Percentiles rank a stretch among this genome's conserved stretches.
Evolutionary conservation across 2,797 vertebrate species (phyloP).

Genomic region (Lophius americanus): DNA sequence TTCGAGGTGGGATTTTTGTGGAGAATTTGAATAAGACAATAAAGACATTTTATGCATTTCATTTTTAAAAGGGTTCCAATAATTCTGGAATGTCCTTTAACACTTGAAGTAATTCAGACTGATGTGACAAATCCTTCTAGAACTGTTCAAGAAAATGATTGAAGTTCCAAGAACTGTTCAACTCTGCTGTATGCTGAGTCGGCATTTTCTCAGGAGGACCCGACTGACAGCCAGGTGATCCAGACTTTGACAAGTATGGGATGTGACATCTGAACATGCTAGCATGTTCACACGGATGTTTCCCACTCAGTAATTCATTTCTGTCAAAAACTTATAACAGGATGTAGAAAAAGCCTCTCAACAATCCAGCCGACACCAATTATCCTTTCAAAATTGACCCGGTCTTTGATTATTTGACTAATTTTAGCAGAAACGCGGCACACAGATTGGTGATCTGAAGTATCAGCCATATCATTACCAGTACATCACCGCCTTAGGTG

Average conservation of each 20-base stretch:
- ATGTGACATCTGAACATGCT: neutral
- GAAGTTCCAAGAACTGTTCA: too few species aligned
- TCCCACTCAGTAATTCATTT: slow-evolving; percentile 5
- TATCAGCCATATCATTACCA: neutral
- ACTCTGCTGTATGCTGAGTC: neutral
- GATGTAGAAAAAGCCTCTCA: slow-evolving; percentile 14
- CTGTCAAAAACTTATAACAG: neutral
- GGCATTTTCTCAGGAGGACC: too few species aligned
- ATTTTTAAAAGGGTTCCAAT: too few species aligned
- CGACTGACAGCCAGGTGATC: neutral
- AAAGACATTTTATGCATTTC: too few species aligned
- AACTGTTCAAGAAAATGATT: too few species aligned
- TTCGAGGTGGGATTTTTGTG: too few species aligned
- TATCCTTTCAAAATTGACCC: neutral
- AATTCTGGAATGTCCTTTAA: too few species aligned
- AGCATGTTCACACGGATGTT: too few species aligned
- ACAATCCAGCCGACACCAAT: neutral
- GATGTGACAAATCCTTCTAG: too few species aligned
- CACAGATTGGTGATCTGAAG: neutral
- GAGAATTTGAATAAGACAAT: too few species aligned
- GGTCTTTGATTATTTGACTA: neutral
- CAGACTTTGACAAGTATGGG: slow-evolving; percentile 14
- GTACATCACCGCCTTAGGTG: slow-evolving; percentile 6
- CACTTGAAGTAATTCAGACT: too few species aligned
- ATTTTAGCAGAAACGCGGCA: neutral